phyloP scores from a whole-genome alignment of 92 coral and sea anemone genomes.

The Scolanthus callimorphus region DNA sequence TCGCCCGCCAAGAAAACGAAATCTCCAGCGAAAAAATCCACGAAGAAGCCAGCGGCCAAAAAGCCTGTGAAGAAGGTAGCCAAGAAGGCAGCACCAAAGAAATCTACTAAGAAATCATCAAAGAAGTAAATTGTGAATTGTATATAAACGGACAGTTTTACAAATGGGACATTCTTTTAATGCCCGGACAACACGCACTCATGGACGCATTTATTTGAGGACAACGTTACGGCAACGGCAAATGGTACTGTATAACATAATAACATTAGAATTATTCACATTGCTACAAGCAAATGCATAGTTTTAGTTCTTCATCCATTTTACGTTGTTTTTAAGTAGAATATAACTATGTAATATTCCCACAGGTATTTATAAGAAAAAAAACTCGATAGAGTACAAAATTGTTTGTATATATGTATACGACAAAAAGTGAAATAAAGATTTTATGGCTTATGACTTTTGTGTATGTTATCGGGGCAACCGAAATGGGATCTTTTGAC shows the following conservation, averaged over 20 bases:
- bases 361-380: constrained; percentile 17
- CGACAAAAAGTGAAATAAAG: not conserved
- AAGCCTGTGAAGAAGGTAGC: constrained; percentile 30
- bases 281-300: too few relatives aligned
- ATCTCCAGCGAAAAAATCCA: constrained; percentile 33
- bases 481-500: too few relatives aligned
- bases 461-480: too few relatives aligned
- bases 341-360: not conserved
- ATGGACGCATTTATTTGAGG: too few relatives aligned
- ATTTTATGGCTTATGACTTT: not conserved
- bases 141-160: not conserved
- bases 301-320: not conserved
- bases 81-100: constrained; percentile 14
- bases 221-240: too few relatives aligned
- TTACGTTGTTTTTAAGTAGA: not conserved
- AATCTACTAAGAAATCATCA: constrained; percentile 48
- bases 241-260: too few relatives aligned
- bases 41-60: constrained; percentile 46
- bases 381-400: constrained; percentile 23
- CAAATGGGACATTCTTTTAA: too few relatives aligned
- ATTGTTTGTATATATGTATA: constrained; percentile 33
- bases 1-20: constrained; percentile 22
- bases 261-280: too few relatives aligned
- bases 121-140: constrained; percentile 21
- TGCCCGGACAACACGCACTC: too few relatives aligned